Evolutionary conservation across 1,140 invertebrate genomes (phyloP).

Genomic region (Ceratina australensis): DNA sequence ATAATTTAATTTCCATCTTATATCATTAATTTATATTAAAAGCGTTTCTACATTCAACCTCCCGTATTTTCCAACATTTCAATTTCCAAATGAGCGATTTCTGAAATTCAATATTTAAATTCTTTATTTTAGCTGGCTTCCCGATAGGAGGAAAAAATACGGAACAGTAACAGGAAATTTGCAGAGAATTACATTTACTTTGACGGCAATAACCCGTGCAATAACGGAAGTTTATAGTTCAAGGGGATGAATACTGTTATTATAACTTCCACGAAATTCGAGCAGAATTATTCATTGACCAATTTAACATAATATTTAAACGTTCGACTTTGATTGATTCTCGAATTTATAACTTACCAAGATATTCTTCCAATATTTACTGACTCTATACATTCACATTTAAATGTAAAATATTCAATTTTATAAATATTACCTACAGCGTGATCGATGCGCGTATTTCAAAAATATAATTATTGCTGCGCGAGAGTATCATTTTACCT

Average conservation of each 20-base stretch:
- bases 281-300: too few relatives aligned
- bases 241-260: not conserved
- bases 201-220: not conserved
- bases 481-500: not conserved
- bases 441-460: too few relatives aligned
- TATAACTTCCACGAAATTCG: not conserved
- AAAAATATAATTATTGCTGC: not conserved
- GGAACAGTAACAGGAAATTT: not conserved
- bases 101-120: not conserved
- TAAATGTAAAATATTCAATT: too few relatives aligned
- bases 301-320: too few relatives aligned
- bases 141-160: not conserved
- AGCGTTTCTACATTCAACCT: too few relatives aligned
- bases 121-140: not conserved
- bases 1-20: too few relatives aligned
- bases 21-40: too few relatives aligned
- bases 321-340: too few relatives aligned
- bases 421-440: too few relatives aligned
- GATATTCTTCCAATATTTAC: too few relatives aligned
- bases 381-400: too few relatives aligned
- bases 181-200: not conserved
- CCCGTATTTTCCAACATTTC: not conserved
- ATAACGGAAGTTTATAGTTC: not conserved
- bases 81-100: not conserved
- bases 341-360: too few relatives aligned